Base-by-base conservation (phyloP, 2,113 vertebrate genomes). In the Argyrosomus japonicus region DNA sequence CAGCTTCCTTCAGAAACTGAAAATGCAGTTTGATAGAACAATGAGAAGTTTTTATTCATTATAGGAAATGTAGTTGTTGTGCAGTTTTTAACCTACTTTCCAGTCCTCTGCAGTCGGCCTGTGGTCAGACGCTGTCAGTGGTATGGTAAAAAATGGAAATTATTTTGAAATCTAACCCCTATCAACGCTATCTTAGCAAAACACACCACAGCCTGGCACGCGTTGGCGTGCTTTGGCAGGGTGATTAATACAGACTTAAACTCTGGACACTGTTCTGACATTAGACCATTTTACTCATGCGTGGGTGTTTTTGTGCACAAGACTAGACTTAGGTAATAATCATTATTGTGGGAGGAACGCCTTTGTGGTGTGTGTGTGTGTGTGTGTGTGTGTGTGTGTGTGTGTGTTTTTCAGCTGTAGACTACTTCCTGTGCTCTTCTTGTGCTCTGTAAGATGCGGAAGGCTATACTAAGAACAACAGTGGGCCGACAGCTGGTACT, bases 371-470 rank as follows among this genome's bases (percentile, higher is more conserved):
- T 14, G 48, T 57, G 2, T 0, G 4, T 45, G 1, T 71, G 7
- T 73, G 3, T 0, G 4, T 43, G 1, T 71, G 7, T 70, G 83
- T 48, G 76, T 53, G 72, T 18, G 1, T 17, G 48, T 63, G 2
- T 0, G 3, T 43, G 1, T 71, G 6, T 74, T 63, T 69, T 81
- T 69, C 62, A 45, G 68, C 63, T 73, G 1, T 75, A 63, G 19
- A 48, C 76, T 13, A 64, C 79, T 93, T 94, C 92, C 93, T 93
- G 93, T 88, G 70, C 14, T 62, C 3, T 23, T 14, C 27, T 29
- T 29, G 85, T 86, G 69, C 25, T 61, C 2, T 23, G 36, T 73
- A n/a, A 58, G 79, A 60, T 47, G 70, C 75, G 40, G 84, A 87
- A 86, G 77, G 63, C 32, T 60, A 17, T 57, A 58, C 1, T 58